Evolutionary conservation across 2,113 vertebrate species (phyloP).

Genomic region (Aldabrachelys gigantea): DNA sequence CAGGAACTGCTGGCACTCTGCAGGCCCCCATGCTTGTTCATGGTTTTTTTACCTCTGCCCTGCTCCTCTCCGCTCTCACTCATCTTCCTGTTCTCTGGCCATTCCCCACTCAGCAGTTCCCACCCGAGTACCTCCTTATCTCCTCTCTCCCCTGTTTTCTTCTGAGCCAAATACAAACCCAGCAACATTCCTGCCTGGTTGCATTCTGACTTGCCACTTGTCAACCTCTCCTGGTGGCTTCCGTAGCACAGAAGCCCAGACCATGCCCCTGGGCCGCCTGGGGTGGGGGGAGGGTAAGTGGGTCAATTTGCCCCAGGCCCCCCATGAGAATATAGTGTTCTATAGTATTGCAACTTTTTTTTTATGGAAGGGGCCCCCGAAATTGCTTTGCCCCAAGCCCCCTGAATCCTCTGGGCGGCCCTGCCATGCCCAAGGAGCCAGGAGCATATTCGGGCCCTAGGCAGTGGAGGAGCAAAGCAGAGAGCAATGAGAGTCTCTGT

Average conservation of each 20-base stretch:
- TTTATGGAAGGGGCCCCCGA: no score
- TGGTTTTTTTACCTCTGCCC: background rate
- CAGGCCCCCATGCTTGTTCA: background rate
- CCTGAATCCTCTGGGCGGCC: no score
- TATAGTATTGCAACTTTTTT: no score
- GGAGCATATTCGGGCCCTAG: no score
- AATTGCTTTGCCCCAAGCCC: no score
- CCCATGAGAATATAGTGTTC: no score
- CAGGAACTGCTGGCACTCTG: no score
- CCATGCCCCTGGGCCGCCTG: fast-evolving
- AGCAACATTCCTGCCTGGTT: fast-evolving
- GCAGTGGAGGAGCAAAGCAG: background rate
- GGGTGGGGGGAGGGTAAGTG: no score
- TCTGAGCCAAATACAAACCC: background rate
- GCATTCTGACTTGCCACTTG: background rate
- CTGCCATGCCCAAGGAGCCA: fast-evolving
- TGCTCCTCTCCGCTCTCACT: background rate
- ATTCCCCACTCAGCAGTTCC: background rate
- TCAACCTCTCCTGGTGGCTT: fast-evolving
- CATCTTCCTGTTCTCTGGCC: background rate
- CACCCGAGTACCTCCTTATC: background rate
- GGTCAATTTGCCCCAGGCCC: no score
- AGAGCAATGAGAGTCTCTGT: background rate
- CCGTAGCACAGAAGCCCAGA: fast-evolving
- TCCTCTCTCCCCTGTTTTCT: background rate